Base-by-base conservation (phyloP, 2,888 invertebrate species). In the Nymphalis polychloros region DNA sequence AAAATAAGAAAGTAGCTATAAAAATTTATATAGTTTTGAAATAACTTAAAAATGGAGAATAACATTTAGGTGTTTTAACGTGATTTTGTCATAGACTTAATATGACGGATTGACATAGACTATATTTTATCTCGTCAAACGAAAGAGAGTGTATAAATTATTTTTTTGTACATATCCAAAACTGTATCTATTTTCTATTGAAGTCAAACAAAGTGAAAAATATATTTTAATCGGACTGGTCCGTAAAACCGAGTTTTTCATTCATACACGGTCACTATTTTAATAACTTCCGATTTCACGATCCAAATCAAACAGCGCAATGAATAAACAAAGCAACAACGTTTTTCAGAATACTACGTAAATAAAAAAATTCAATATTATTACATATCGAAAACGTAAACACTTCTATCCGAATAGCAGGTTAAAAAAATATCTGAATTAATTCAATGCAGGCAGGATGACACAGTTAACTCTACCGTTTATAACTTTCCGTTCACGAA, bases 231-330 rank as follows among this genome's bases (percentile, higher is more conserved):
- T 55, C 53, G 53, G 17, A 0, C 53, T n/a, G 31, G 8, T 31
- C 53, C 31, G 53, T 31, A 53, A 53, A 31, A 27, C 53, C 53
- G 53, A 55, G 31, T 60, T 48, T 65, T 65, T 65, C 60, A 35
- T 65, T 65, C 60, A 60, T 53, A 60, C 31, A 16, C 59, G 52
- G 46, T 65, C 59, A 60, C 60, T 52, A 48, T 31, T 65, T 52
- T 65, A 65, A 65, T 65, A 60, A 60, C 59, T 65, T 65, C 60
- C 52, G 52, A 65, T 60, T 65, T 65, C 60, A 59, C 27, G 47
- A 60, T 60, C 47, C 60, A 65, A 46, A 52, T 50, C 50, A 46
- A 46, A 52, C 27, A 47, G 65, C 47, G 60, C 41, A 19, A 47
- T 59, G 53, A 60, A 53, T 65, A 65, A 60, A 66, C 60, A 66